Evolutionary conservation across 2,888 invertebrate species (phyloP).

Genomic region (Cosmia pyralina): DNA sequence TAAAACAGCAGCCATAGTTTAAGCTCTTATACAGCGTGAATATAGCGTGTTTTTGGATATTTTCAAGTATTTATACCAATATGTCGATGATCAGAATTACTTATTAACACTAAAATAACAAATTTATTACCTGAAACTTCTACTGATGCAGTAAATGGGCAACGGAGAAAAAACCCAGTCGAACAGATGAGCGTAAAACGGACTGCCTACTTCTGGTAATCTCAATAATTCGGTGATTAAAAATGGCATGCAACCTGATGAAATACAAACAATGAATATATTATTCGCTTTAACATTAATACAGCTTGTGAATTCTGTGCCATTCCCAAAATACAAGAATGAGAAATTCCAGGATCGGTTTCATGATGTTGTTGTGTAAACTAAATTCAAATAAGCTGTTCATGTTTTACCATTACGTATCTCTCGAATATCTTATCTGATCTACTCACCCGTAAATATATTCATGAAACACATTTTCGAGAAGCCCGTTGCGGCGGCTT

Average conservation of each 20-base stretch:
- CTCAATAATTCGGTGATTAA: slow-evolving; percentile 93
- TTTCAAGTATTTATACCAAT: slow-evolving; percentile 12
- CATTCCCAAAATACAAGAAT: slow-evolving; percentile 46
- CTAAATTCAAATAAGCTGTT: slow-evolving; percentile 39
- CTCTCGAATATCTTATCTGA: background rate
- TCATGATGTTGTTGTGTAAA: slow-evolving; percentile 29
- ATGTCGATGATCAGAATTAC: slow-evolving; percentile 7
- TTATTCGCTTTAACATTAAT: slow-evolving; percentile 45
- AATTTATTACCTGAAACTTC: slow-evolving; percentile 82
- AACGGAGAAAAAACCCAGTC: slow-evolving; percentile 93
- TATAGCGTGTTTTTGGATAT: slow-evolving; percentile 22
- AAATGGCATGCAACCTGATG: slow-evolving; percentile 93
- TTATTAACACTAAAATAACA: slow-evolving; percentile 27
- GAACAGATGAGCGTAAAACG: slow-evolving; percentile 91
- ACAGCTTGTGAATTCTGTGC: slow-evolving; percentile 34
- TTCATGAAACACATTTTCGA: slow-evolving; percentile 94
- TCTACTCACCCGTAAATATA: slow-evolving; percentile 89
- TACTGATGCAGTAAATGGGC: slow-evolving; percentile 91
- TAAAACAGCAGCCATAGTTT: slow-evolving; percentile 14
- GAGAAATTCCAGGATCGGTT: slow-evolving; percentile 26
- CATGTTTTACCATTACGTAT: slow-evolving; percentile 21
- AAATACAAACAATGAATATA: slow-evolving; percentile 53
- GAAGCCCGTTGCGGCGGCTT: slow-evolving; percentile 94
- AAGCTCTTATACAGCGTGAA: slow-evolving; percentile 28
- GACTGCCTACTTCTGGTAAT: slow-evolving; percentile 91